These are phyloP conservation scores for Dinoponera quadriceps DNA, from an alignment of 1,140 invertebrate genomes.

Conservation along the genomic window DNA sequence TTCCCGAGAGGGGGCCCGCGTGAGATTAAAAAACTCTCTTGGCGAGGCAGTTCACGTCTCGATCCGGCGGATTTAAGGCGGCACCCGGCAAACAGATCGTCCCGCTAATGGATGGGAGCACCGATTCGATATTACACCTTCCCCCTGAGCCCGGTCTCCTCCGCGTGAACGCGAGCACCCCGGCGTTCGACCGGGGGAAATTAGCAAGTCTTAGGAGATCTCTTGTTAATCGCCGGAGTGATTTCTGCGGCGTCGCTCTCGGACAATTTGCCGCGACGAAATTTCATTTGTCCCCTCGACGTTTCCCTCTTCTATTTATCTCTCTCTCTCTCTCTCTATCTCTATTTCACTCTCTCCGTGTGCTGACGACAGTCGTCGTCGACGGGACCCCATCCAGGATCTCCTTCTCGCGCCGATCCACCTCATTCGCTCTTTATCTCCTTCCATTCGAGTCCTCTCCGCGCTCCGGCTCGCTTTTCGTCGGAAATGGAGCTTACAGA, in stretches of 20 bases:
- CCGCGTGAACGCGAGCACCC: too few relatives aligned
- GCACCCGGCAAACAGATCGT: slow-evolving; percentile 65
- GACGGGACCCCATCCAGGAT: slow-evolving; percentile 43
- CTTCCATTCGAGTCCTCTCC: slow-evolving; percentile 7
- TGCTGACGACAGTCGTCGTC: slow-evolving; percentile 31
- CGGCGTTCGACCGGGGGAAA: slow-evolving; percentile 74
- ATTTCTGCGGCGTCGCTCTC: slow-evolving; percentile 79
- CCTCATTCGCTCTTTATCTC: slow-evolving; percentile 66
- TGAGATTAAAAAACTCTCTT: slow-evolving; percentile 45
- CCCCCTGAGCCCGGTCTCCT: not conserved
- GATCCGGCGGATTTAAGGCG: slow-evolving; percentile 65
- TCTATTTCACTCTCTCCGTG: too few relatives aligned
- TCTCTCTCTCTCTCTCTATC: too few relatives aligned
- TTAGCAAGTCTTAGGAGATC: slow-evolving; percentile 80
- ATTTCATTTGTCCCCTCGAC: slow-evolving; percentile 77
- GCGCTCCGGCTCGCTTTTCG: slow-evolving; percentile 29
- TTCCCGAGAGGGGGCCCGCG: slow-evolving; percentile 40
- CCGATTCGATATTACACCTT: slow-evolving; percentile 63
- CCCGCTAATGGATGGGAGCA: slow-evolving; percentile 63
- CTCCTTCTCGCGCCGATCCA: slow-evolving; percentile 68
- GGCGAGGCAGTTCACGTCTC: slow-evolving; percentile 61
- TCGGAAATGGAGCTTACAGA: slow-evolving; percentile 55
- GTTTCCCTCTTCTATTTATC: not conserved
- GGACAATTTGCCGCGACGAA: slow-evolving; percentile 78
- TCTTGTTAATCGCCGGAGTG: slow-evolving; percentile 77